Evolutionary conservation across 1,140 invertebrate species (phyloP), one percentile per base, ranked within the genome.

Genomic region (Pteromalus puparum): DNA sequence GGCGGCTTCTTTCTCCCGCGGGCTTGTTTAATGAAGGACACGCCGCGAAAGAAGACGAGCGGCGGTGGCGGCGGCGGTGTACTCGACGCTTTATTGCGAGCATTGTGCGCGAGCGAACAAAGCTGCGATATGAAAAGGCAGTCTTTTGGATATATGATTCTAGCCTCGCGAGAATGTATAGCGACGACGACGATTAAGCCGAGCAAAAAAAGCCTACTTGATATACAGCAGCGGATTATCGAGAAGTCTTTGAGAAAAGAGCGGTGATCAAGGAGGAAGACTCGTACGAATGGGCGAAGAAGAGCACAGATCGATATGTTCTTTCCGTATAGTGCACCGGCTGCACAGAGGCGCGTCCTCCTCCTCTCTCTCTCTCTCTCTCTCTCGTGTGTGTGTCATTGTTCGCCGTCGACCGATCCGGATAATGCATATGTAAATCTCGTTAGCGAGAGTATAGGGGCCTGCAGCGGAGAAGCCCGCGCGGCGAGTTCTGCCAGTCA

Each of bases 371-470:
- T n/a, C n/a, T n/a, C n/a, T n/a, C n/a, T n/a, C n/a, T n/a, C n/a
- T n/a, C n/a, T n/a, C n/a, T n/a, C n/a, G n/a, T n/a, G 15, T 10
- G 13, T 9, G 72, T 53, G 38, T 83, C 82, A 61, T 78, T 83
- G 42, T 83, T 83, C 81, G 24, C 67, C 26, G 24, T 70, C 67
- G 46, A 0, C 28, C 65, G 21, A 42, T 46, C 15, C 34, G 74
- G 12, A 76, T 82, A 81, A 73, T 78, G 82, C 82, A 77, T 72
- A 76, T 68, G 82, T 38, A 53, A 73, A 73, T 84, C 82, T 84
- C 76, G 46, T 84, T 79, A 83, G 65, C n/a, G 24, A 18, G 30
- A 38, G n/a, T 26, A 34, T 34, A 24, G 26, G 7, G 38, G 38
- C 38, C 38, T 9, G 38, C 15, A 3, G 2, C n/a, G 15, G 28